phyloP scores from a whole-genome alignment of 2,888 invertebrate genomes.

The Tetranychus piercei region DNA sequence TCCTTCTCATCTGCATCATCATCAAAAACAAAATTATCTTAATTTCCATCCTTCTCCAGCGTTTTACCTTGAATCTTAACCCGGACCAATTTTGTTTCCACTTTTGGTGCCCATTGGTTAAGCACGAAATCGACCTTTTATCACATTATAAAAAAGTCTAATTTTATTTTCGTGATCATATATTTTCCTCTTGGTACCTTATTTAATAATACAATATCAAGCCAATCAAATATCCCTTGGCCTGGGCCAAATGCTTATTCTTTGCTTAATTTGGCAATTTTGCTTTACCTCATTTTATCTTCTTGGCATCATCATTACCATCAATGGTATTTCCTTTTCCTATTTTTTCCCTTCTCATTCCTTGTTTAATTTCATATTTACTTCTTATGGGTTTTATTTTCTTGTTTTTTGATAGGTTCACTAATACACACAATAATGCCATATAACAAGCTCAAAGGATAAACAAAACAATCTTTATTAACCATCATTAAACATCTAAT shows the following conservation, averaged over 20 bases:
- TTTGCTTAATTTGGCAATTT: not conserved
- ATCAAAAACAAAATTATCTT: not conserved
- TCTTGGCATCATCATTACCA: not conserved
- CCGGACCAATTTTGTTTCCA: too few relatives aligned
- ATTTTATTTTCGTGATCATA: not conserved
- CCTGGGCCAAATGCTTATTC: not conserved
- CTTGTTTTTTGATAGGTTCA: too few relatives aligned
- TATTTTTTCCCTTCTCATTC: not conserved
- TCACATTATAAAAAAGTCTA: not conserved
- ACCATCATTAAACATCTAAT: not conserved
- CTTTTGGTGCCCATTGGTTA: not conserved
- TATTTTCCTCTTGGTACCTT: not conserved
- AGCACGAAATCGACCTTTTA: not conserved
- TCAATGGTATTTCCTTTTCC: conserved; percentile 1
- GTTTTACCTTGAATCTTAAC: too few relatives aligned
- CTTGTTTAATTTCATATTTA: not conserved
- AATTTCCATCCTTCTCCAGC: not conserved
- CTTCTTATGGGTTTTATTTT: too few relatives aligned
- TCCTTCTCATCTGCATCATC: not conserved
- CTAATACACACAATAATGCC: too few relatives aligned
- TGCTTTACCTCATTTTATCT: not conserved
- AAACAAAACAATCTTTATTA: not conserved
- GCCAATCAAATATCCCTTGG: not conserved
- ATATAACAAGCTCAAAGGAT: too few relatives aligned
- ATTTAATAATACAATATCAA: not conserved